Percentiles rank a stretch among this genome's conserved stretches.
These are phyloP conservation scores for Gadopsis bispinosus DNA, from an alignment of 2,797 vertebrate species.

Conservation along the genomic window DNA sequence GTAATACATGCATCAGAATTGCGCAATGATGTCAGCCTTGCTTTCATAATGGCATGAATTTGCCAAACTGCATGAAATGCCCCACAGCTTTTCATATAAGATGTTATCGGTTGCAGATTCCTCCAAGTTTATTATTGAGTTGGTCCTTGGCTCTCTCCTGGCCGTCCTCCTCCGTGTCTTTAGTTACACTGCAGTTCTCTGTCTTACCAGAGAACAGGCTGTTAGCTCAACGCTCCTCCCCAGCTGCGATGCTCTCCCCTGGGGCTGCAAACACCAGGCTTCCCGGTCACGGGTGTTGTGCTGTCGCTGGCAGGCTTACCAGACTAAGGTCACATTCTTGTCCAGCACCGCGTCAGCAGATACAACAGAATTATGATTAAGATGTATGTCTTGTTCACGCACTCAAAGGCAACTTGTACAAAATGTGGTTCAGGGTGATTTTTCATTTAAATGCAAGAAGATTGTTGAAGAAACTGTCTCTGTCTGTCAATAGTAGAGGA, in stretches of 20 bases:
- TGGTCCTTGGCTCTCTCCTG: constrained; percentile 21
- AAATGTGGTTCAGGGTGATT: constrained; percentile 7
- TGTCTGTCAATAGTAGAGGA: neutral
- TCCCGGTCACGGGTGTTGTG: constrained; percentile 61
- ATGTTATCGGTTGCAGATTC: constrained; percentile 12
- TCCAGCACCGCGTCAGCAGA: constrained; percentile 46
- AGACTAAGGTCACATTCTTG: constrained; percentile 64
- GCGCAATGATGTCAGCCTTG: neutral
- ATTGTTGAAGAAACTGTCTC: neutral
- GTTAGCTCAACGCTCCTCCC: constrained; percentile 44
- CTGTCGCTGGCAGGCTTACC: constrained; percentile 48
- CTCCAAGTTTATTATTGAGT: constrained; percentile 12
- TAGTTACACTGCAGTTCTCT: constrained; percentile 40
- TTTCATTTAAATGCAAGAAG: neutral
- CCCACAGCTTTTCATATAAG: neutral
- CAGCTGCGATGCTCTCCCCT: constrained; percentile 57
- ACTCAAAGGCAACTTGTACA: constrained; percentile 2
- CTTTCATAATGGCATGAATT: neutral
- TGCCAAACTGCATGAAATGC: neutral
- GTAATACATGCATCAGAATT: neutral
- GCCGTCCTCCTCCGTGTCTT: constrained; percentile 43
- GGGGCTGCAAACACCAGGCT: constrained; percentile 51
- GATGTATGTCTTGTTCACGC: constrained; percentile 19
- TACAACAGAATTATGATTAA: constrained; percentile 26
- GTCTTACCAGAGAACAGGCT: constrained; percentile 45